These are phyloP conservation scores for Neocrepidodera transversa DNA, from an alignment of 2,888 invertebrate species.

Conservation along the genomic window DNA sequence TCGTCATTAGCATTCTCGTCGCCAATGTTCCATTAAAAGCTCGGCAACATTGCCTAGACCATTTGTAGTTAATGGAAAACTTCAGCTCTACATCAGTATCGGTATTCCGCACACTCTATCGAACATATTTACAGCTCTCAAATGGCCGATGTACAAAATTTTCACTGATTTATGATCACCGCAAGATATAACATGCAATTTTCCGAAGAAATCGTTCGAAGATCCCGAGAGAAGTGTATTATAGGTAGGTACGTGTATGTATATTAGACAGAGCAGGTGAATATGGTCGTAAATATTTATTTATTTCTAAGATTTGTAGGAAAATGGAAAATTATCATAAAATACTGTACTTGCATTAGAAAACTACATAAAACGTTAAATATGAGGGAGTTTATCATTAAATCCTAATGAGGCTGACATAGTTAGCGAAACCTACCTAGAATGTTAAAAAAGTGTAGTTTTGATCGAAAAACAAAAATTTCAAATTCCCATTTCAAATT, in stretches of 20 bases:
- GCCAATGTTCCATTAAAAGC: background rate
- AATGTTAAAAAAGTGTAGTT: too few relatives aligned
- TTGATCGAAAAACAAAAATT: too few relatives aligned
- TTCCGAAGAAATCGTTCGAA: slow-evolving; percentile 29
- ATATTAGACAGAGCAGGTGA: slow-evolving; percentile 18
- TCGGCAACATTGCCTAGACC: slow-evolving; percentile 13
- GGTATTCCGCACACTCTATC: slow-evolving; percentile 23
- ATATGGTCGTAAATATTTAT: background rate
- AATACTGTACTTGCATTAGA: too few relatives aligned
- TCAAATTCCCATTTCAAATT: too few relatives aligned
- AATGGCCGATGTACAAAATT: slow-evolving; percentile 36
- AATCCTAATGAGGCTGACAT: too few relatives aligned
- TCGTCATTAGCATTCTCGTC: slow-evolving; percentile 5
- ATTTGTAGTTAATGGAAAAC: slow-evolving; percentile 19
- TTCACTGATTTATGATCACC: slow-evolving; percentile 26
- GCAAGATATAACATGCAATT: slow-evolving; percentile 33
- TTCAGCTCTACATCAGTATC: slow-evolving; percentile 16
- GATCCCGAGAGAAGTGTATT: slow-evolving; percentile 13
- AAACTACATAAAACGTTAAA: too few relatives aligned
- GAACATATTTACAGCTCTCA: slow-evolving; percentile 31
- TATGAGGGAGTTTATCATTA: too few relatives aligned
- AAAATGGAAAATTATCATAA: too few relatives aligned
- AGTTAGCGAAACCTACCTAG: too few relatives aligned
- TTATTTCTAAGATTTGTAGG: background rate
- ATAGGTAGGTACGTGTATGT: slow-evolving; percentile 3